Conservation (phyloP, 1,140 invertebrate genomes). For the Drosophila navojoa region DNA sequence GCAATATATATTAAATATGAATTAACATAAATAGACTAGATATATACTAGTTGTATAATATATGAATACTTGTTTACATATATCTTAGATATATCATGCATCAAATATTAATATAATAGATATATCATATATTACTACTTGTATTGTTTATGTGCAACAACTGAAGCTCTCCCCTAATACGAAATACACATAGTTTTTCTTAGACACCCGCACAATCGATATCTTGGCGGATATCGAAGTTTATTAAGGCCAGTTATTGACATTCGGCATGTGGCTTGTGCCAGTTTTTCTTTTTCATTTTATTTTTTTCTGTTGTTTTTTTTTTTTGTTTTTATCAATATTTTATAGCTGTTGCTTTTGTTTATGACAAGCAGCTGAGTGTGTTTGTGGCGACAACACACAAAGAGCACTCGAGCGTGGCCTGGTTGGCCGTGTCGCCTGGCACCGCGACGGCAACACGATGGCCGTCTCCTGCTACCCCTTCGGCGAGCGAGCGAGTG, state of each 20-base stretch:
- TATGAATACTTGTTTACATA: no score
- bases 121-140: no score
- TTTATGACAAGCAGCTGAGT: slow-evolving; percentile 16
- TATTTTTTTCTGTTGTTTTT: not conserved
- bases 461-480: not conserved
- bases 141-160: no score
- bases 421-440: not conserved
- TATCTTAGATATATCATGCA: no score
- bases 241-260: slow-evolving; percentile 9
- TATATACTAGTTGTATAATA: no score
- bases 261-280: slow-evolving; percentile 16
- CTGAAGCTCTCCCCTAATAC: no score
- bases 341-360: not conserved
- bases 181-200: no score
- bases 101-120: no score
- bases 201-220: slow-evolving; percentile 12
- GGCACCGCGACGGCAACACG: no score
- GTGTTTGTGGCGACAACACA: slow-evolving; percentile 27
- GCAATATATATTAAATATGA: no score
- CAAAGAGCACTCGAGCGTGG: slow-evolving; percentile 28
- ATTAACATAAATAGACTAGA: no score
- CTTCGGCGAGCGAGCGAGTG: slow-evolving; percentile 20
- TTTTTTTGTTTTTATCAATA: not conserved
- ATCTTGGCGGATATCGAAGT: slow-evolving; percentile 4
- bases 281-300: slow-evolving; percentile 10